Percentiles rank a stretch among this genome's conserved stretches.
Conservation (phyloP, 2,113 vertebrate genomes). For the Varanus komodoensis region DNA sequence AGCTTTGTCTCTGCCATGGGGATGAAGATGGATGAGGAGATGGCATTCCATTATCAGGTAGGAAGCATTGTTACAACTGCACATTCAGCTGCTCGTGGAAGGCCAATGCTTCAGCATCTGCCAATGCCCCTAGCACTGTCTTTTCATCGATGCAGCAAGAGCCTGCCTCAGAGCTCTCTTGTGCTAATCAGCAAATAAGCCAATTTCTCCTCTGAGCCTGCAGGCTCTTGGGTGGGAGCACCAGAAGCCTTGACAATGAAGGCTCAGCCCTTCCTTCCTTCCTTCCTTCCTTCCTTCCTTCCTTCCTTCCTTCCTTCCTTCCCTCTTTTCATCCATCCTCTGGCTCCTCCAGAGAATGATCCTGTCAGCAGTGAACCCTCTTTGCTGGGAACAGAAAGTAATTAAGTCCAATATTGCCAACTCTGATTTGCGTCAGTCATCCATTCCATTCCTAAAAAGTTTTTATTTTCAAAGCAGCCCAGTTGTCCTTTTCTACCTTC, state of each 20-base stretch:
- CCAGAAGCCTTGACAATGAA: not conserved
- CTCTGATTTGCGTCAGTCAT: not conserved
- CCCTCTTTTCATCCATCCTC: not conserved
- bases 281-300: not conserved
- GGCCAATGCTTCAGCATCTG: no score
- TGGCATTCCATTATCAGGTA: not conserved
- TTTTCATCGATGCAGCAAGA: not conserved
- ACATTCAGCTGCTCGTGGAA: not conserved
- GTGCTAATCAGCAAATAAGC: not conserved
- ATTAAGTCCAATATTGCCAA: accelerated
- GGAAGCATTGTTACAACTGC: not conserved
- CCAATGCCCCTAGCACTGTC: no score
- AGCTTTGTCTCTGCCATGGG: not conserved
- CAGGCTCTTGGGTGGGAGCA: not conserved
- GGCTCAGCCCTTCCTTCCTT: not conserved
- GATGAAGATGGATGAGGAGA: not conserved
- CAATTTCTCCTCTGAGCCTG: not conserved
- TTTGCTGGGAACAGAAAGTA: not conserved
- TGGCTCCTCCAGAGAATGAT: not conserved
- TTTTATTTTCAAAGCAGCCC: accelerated
- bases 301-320: not conserved
- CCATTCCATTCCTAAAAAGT: not conserved
- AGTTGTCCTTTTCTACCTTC: accelerated
- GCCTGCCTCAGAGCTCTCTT: not conserved
- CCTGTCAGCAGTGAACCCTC: not conserved